Base-by-base conservation (phyloP, 2,797 vertebrate species). In the Vultur gryphus region DNA sequence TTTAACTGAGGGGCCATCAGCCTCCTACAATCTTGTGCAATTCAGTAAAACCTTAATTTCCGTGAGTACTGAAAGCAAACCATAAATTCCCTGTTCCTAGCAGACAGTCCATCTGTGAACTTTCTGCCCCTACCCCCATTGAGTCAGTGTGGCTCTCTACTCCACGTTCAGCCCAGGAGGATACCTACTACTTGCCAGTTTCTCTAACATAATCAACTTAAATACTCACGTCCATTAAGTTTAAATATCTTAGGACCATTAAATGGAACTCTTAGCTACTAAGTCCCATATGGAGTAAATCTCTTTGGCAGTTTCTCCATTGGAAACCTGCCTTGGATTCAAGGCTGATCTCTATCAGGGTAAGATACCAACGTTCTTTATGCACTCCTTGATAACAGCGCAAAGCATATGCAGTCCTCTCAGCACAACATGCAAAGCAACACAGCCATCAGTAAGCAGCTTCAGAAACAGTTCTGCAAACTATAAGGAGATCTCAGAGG, bases 221-320 rank as follows among this genome's bases (percentile, higher is more conserved):
- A 95, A 94, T 46, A 95, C 70, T 65, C 35, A 48, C 13, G 43
- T 67, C 85, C 84, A 95, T 94, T 91, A 95, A 92, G 85, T 84
- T 87, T 95, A 93, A 96, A 94, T 71, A 93, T 93, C 87, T 87
- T 54, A 80, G 82, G 76, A 77, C 79, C 82, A 69, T 94, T 96
- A 95, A 97, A 95, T 79, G 58, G 62, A 96, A 85, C 82, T 95
- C 90, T 87, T 57, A 96, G 86, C 58, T 10, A 79, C 35, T n/a
- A 87, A 86, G 69, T 69, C 87, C 65, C 88, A 84, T 20, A 84
- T 25, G 69, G 78, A 92, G 48, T 66, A 94, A 85, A 92, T 89
- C 84, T 95, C 92, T 49, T 62, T 79, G 88, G 89, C 76, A 94
- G 93, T 33, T 84, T 84, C 83, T 93, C 85, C 85, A 65, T 0